Evolutionary conservation across 1,140 invertebrate genomes (phyloP), one percentile per base, ranked within the genome.

Genomic region (Drosophila ironensis): DNA sequence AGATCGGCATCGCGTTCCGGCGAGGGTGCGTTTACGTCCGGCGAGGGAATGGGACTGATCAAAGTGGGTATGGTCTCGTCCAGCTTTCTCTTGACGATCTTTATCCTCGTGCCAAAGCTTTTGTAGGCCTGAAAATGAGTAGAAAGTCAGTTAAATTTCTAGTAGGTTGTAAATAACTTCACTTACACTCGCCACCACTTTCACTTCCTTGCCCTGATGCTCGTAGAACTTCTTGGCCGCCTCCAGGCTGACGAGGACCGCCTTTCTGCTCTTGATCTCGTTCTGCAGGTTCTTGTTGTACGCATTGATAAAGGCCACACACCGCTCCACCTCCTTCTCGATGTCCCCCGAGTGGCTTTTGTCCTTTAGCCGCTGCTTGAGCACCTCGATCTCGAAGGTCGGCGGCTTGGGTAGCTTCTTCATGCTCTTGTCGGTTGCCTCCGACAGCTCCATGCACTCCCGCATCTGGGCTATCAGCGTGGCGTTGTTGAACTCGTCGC

Each of bases 141-240:
- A 7, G 2, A 35, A 19, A 17, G 3, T 54, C 28, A 8, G 16
- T 17, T 17, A 1, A 19, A 17, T 44, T 0, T 16, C 3, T 17
- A 22, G 5, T 22, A 5, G 20, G 2, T 14, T 8, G 6, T 17
- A 16, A 9, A n/a, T n/a, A n/a, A n/a, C n/a, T n/a, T n/a, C n/a
- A 94, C 94, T 95, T 92, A 97, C 96, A 93, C 96, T 96, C 30
- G 94, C 95, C 19, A 98, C 97, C 77, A 97, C 94, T 92, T 97
- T 98, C 2, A 97, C 97, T 92, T 98, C 97, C 19, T 95, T 94
- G 45, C 94, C 93, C 90, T 98, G 97, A 11, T 94, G 96, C 50
- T 96, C 95, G 90, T 98, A 97, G 91, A 96, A 98, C 47, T 95
- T 93, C 76, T 96, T 94, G 12, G 95, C 95, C 42, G 95, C 94